Evolutionary conservation across 2,113 vertebrate genomes (phyloP).

Genomic region (Rutilus rutilus): DNA sequence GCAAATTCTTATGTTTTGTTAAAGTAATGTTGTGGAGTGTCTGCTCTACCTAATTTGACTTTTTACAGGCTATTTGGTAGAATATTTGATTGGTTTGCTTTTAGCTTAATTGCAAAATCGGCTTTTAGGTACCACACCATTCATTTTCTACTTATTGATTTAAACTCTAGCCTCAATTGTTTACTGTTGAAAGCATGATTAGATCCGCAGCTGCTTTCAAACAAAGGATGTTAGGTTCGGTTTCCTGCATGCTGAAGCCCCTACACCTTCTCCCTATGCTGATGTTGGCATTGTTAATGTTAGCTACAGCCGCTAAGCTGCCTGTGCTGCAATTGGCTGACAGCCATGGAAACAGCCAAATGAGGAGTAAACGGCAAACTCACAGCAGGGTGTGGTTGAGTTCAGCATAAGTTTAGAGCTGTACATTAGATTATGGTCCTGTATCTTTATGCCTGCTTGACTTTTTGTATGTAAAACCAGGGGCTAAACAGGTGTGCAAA

Average conservation of each 20-base stretch:
- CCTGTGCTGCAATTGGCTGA: constrained; percentile 7
- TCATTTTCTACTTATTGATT: not conserved
- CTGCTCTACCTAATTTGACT: not conserved
- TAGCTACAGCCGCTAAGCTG: not conserved
- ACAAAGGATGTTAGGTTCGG: constrained; percentile 7
- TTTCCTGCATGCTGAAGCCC: constrained; percentile 28
- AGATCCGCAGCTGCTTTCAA: not conserved
- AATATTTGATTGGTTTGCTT: not conserved
- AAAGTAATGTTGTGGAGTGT: not conserved
- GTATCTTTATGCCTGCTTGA: not conserved
- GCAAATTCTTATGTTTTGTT: too few species aligned
- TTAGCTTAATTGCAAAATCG: not conserved
- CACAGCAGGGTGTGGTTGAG: constrained; percentile 27
- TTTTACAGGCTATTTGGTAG: not conserved
- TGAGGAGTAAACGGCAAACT: constrained; percentile 23
- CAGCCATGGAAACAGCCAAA: constrained; percentile 17
- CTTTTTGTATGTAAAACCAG: not conserved
- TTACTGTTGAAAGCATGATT: not conserved
- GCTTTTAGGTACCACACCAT: not conserved
- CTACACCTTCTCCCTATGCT: not conserved
- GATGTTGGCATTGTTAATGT: constrained; percentile 24
- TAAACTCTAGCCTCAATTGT: not conserved
- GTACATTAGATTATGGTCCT: not conserved
- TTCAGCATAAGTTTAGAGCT: constrained; percentile 10
- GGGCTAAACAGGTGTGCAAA: not conserved